phyloP scores from a whole-genome alignment of 2,888 invertebrate genomes.

The Cataglyphis rosenhaueri region DNA sequence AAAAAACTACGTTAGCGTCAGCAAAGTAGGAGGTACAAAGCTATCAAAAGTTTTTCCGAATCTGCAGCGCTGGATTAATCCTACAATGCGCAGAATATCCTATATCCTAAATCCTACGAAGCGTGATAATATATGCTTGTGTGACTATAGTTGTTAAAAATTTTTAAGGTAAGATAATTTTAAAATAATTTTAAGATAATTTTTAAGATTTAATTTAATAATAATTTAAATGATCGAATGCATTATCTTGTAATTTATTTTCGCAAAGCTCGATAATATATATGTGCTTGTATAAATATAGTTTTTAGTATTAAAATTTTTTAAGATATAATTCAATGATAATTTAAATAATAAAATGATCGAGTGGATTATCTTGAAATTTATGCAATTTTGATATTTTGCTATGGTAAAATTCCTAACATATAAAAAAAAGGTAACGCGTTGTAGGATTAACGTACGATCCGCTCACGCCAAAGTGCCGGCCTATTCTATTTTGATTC shows the following conservation, averaged over 20 bases:
- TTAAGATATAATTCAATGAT: conserved; percentile 6
- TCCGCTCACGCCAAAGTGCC: conserved; percentile 43
- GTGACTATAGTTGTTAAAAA: neutral
- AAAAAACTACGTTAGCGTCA: conserved; percentile 35
- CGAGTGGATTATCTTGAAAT: neutral
- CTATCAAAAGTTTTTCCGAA: conserved; percentile 30
- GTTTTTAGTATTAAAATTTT: neutral
- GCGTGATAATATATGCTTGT: neutral
- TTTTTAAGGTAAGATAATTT: too few relatives aligned
- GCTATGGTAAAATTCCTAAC: neutral
- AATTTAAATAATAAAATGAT: neutral
- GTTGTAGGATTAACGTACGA: neutral
- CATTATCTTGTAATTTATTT: too few relatives aligned
- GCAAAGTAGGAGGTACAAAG: conserved; percentile 36
- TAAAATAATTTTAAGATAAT: too few relatives aligned
- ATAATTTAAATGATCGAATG: too few relatives aligned
- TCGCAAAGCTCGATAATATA: neutral
- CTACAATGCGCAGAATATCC: neutral
- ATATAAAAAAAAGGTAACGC: neutral
- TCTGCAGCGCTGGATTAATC: conserved; percentile 28
- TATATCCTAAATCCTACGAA: neutral
- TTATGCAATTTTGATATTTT: neutral
- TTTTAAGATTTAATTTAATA: too few relatives aligned
- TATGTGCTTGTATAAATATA: neutral
- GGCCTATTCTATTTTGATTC: conserved; percentile 50